A percentile compares a stretch with the other conserved stretches of the same genome.
These are phyloP conservation scores for Archivesica marissinica DNA, from an alignment of 1,140 invertebrate species.

Conservation along the genomic window DNA sequence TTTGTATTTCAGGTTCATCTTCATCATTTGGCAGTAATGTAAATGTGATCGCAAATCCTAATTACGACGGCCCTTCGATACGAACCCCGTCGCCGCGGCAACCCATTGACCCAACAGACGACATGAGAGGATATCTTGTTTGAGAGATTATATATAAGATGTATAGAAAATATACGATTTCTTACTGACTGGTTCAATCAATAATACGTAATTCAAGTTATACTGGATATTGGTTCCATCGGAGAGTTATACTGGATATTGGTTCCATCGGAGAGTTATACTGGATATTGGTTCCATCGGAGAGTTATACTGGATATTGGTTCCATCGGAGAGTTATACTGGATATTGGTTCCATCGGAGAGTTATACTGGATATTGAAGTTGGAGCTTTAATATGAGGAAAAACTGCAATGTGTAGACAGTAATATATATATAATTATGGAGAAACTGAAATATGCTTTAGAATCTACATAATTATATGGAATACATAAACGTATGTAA, in stretches of 20 bases:
- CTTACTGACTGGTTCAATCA: not conserved
- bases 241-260: not conserved
- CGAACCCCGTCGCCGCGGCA: constrained; percentile 45
- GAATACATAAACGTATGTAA: too few relatives aligned
- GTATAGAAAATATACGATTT: too few relatives aligned
- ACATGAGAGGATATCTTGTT: constrained; percentile 59
- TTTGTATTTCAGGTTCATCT: constrained; percentile 30
- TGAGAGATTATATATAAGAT: constrained; percentile 34
- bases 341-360: not conserved
- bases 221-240: not conserved
- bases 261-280: not conserved
- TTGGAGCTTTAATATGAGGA: too few relatives aligned
- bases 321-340: not conserved
- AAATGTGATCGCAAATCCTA: constrained; percentile 60
- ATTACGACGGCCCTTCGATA: constrained; percentile 51
- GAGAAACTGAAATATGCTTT: too few relatives aligned
- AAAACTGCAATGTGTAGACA: too few relatives aligned
- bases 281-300: not conserved
- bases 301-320: not conserved
- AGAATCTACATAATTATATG: too few relatives aligned
- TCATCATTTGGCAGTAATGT: constrained; percentile 45
- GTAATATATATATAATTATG: too few relatives aligned
- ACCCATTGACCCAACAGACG: constrained; percentile 40
- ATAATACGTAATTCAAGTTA: not conserved
- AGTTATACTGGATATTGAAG: too few relatives aligned